Evolutionary conservation across 2,888 invertebrate species (phyloP).

Genomic region (Hirtodrosophila confusa): DNA sequence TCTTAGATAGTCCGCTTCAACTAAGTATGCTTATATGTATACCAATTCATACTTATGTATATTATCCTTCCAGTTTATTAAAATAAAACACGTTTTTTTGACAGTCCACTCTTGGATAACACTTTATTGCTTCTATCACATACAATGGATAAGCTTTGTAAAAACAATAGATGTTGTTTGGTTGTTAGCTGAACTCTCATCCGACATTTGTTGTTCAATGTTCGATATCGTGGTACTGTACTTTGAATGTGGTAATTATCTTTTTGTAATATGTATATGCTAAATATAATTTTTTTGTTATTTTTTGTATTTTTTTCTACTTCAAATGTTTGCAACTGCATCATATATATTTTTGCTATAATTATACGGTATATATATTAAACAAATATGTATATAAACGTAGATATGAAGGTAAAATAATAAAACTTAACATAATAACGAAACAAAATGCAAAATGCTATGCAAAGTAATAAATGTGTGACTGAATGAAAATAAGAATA

Average conservation of each 20-base stretch:
- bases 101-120: slow-evolving; percentile 78
- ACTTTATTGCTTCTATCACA: slow-evolving; percentile 73
- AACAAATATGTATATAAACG: slow-evolving; percentile 34
- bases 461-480: slow-evolving; percentile 8
- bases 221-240: slow-evolving; percentile 66
- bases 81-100: slow-evolving; percentile 30
- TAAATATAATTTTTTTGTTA: slow-evolving; percentile 19
- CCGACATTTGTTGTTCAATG: slow-evolving; percentile 47
- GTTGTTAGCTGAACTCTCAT: slow-evolving; percentile 74
- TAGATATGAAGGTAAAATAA: slow-evolving; percentile 40
- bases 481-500: slow-evolving; percentile 14
- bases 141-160: slow-evolving; percentile 46
- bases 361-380: slow-evolving; percentile 19
- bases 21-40: too few species aligned
- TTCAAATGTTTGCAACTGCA: slow-evolving; percentile 51
- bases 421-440: slow-evolving; percentile 35
- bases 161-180: slow-evolving; percentile 68
- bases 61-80: too few species aligned
- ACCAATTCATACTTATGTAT: too few species aligned
- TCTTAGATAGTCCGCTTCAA: too few species aligned
- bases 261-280: slow-evolving; percentile 29
- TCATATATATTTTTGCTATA: slow-evolving; percentile 30
- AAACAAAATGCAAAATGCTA: slow-evolving; percentile 23
- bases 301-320: slow-evolving; percentile 51
- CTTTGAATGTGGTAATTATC: slow-evolving; percentile 46